Base-by-base conservation (phyloP, 2,797 vertebrate species). In the Arremon brunneinucha region DNA sequence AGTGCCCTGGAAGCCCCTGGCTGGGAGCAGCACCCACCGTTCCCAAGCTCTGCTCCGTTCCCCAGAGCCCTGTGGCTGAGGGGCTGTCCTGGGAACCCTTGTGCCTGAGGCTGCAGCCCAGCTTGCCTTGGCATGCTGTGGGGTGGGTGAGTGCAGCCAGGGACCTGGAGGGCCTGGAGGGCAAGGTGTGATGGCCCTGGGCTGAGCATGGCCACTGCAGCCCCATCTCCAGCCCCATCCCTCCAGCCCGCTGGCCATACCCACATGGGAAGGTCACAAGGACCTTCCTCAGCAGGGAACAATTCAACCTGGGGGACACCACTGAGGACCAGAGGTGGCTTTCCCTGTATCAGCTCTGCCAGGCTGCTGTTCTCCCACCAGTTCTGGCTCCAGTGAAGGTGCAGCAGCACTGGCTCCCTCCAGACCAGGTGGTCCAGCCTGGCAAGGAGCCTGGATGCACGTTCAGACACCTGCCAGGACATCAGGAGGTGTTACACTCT, bases 241-340 rank as follows among this genome's bases (percentile, higher is more conserved):
- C 34, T 19, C 35, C 83, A 43, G 65, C 83, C 41, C 2, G 1
- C 34, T 5, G 57, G 39, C 69, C 2, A 0, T 8, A 62, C 0
- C 0, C 47, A 17, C 0, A 1, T 0, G 10, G 37, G 13, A 67
- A 74, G 47, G 13, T 22, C 57, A 37, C 1, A 3, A n/a, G 60
- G 47, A 63, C 26, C 15, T 67, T 67, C 47, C 44, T 63, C 68
- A 15, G 10, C 12, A 37, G 15, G 7, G 10, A 20, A 47, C 50
- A 9, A 34, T 30, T 55, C 59, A 69, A 2, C 44, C 47, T 11
- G 32, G n/a, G 77, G 52, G 10, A 28, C 1, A 1, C 30, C 50
- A 1, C 7, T 35, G 77, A 90, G 55, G 30, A 59, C 15, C 75
- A 56, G n/a, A 47, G 30, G 19, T 22, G n/a, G 27, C 37, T 92